Evolutionary conservation across 2,113 vertebrate genomes (phyloP), one percentile per base, ranked within the genome.

Genomic region (Empidonax traillii): DNA sequence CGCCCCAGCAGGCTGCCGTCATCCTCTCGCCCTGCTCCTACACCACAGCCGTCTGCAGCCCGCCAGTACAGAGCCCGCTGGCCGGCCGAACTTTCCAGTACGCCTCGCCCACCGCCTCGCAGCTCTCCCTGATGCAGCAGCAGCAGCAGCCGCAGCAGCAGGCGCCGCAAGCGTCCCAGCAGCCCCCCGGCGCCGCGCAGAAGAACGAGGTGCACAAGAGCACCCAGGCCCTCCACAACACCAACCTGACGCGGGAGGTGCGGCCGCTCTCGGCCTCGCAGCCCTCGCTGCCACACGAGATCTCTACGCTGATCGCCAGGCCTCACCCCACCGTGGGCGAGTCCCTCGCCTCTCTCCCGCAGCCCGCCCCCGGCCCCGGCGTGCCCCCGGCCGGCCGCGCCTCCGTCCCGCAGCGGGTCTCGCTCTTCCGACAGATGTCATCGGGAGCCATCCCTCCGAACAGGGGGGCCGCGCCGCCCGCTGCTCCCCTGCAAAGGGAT

Each of bases 211-310:
- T 98, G 84, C 99, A 99, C 97, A 99, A 99, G 98, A 99, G 99
- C 96, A 97, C 99, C 7, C 99, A 99, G 96, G 98, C 98, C 39
- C 99, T 99, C 84, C 98, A 99, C 93, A 99, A 99, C 75, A 97
- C 99, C 97, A 99, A 97, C 96, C 98, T 99, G 98, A 99, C 98
- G 87, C 98, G 98, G 87, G 99, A 99, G 35, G 97, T 99, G 93
- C 98, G 99, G 94, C 99, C 99, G 77, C 98, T 99, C n/a, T 99
- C 99, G 0, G 99, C 99, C 93, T 99, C 99, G 35, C 99, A 99
- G 98, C 99, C 99, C 30, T 99, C 99, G 59, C 98, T 99, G 97
- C 99, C 99, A 63, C 99, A 99, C 12, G 99, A 99, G 96, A 98
- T 98, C 51, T 98, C 99, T 78, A 94, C 97, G 3, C 96, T 99